Conservation (phyloP, 2,888 invertebrate species). For the Halictus quadricinctus region DNA sequence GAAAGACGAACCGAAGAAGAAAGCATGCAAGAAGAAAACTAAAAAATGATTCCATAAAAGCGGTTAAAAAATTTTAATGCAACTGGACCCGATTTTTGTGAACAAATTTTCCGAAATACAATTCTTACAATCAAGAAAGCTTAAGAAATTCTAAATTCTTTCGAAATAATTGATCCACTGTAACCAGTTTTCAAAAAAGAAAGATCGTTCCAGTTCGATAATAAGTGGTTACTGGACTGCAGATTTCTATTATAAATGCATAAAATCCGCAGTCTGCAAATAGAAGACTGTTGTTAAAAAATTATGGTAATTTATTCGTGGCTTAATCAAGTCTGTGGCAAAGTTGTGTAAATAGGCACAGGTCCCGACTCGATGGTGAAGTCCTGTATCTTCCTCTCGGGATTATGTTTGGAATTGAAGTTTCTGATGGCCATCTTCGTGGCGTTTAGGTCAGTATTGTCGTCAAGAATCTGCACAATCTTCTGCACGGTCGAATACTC, state of each 20-base stretch:
- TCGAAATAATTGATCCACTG: not conserved
- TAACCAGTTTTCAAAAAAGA: no score
- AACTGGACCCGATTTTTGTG: not conserved
- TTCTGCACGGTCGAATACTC: conserved; percentile 73
- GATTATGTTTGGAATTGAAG: conserved; percentile 27
- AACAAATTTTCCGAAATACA: not conserved
- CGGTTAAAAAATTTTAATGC: not conserved
- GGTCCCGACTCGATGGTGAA: conserved; percentile 13
- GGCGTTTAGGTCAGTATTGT: conserved; percentile 33
- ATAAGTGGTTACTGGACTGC: no score
- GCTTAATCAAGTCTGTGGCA: not conserved
- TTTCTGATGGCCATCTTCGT: conserved; percentile 46
- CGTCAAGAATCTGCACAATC: conserved; percentile 67
- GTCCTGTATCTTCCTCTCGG: conserved; percentile 14
- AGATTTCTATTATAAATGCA: not conserved
- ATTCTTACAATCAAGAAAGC: not conserved
- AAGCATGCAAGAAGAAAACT: not conserved
- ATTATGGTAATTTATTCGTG: not conserved
- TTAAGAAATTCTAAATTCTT: not conserved
- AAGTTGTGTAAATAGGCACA: not conserved
- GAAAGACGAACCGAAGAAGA: not conserved
- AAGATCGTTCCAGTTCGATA: no score
- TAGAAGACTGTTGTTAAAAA: not conserved
- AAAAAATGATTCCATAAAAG: not conserved
- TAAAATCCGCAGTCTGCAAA: no score